Evolutionary conservation across 2,113 vertebrate species (phyloP).

Genomic region (Pyrgilauda ruficollis): DNA sequence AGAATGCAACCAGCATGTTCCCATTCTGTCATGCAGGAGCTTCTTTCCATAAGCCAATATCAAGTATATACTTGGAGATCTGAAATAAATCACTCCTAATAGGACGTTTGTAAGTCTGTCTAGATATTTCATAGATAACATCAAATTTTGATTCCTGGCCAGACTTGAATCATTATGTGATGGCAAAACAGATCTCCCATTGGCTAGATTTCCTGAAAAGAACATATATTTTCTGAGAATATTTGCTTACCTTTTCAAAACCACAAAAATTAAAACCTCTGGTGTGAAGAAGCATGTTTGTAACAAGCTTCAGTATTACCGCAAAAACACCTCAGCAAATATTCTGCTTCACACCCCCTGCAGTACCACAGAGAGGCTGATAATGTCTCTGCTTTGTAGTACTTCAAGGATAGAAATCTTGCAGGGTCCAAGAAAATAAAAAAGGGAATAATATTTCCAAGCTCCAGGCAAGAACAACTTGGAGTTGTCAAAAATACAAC

Average conservation of each 20-base stretch:
- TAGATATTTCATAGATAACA: not conserved
- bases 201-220: not conserved
- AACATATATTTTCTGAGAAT: not conserved
- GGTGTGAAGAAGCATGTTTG: not conserved
- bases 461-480: not conserved
- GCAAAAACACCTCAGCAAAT: conserved; percentile 6
- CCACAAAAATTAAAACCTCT: not conserved
- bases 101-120: not conserved
- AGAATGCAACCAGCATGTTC: not conserved
- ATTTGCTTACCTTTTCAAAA: conserved; percentile 8
- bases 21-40: not conserved
- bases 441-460: not conserved
- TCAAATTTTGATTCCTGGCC: not conserved
- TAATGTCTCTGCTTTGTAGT: not conserved
- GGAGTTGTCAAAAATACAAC: not conserved
- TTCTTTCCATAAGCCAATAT: not conserved
- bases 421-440: not conserved
- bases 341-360: not conserved
- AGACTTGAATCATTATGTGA: not conserved
- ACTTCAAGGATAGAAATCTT: conserved; percentile 8
- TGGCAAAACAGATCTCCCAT: not conserved
- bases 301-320: not conserved
- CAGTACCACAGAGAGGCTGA: not conserved
- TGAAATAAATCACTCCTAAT: not conserved
- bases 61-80: not conserved